Conservation (phyloP, 53 echinoderm and acorn worm genomes). For the Hippasteria phrygiana region DNA sequence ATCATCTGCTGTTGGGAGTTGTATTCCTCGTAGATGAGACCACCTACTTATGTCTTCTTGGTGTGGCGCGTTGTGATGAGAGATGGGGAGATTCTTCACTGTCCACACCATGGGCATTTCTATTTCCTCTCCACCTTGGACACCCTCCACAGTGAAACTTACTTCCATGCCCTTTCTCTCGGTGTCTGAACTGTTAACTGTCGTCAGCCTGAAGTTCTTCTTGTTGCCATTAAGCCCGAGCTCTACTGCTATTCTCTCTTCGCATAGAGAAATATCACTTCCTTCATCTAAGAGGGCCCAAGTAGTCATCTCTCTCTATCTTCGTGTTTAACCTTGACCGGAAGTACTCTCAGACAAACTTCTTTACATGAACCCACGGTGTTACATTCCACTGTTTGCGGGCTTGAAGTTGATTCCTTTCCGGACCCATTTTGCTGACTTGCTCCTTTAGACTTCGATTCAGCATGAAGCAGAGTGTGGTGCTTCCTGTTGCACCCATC, state of each 20-base stretch:
- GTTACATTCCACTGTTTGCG: conserved; percentile 18
- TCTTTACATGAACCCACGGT: conserved; percentile 1
- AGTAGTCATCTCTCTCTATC: conserved; percentile 52
- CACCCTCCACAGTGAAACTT: conserved; percentile 15
- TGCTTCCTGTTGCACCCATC: conserved; percentile 75
- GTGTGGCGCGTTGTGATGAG: conserved; percentile 41
- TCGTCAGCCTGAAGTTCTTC: conserved; percentile 61
- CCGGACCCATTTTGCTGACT: conserved; percentile 68
- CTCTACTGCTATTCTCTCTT: conserved; percentile 65
- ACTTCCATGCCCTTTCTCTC: conserved; percentile 56
- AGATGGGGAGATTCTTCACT: conserved; percentile 61
- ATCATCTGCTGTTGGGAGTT: conserved; percentile 16
- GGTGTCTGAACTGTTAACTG: conserved; percentile 39
- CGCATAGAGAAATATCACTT: conserved; percentile 77
- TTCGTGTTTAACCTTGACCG: conserved; percentile 62
- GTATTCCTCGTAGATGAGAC: conserved; percentile 47
- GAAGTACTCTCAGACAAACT: conserved; percentile 73
- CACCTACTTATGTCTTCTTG: conserved; percentile 19
- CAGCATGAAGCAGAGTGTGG: conserved; percentile 71
- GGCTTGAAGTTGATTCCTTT: background rate
- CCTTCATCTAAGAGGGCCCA: conserved; percentile 80
- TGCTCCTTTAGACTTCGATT: background rate
- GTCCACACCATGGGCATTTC: conserved; percentile 67
- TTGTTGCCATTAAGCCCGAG: conserved; percentile 39
- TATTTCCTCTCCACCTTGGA: conserved; percentile 42